phyloP scores from a whole-genome alignment of 2,113 vertebrate genomes.

The Corythoichthys haematopterus region DNA sequence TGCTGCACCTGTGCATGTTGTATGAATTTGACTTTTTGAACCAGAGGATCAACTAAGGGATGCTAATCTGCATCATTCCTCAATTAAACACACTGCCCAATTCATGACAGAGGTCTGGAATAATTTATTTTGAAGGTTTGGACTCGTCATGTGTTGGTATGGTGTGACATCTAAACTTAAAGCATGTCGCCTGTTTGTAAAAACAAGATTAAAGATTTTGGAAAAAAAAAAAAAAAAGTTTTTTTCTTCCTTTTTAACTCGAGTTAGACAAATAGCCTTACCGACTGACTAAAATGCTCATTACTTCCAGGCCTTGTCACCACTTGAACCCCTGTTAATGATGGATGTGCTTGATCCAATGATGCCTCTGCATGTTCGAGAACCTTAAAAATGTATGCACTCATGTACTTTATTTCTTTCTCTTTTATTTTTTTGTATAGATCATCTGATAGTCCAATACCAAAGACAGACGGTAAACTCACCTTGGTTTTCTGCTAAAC shows the following conservation, averaged over 20 bases:
- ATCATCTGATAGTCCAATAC: conserved; percentile 60
- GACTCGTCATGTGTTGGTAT: conserved; percentile 39
- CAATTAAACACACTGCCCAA: conserved; percentile 39
- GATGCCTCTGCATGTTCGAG: conserved; percentile 2
- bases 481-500: neutral
- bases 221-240: neutral
- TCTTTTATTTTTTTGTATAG: conserved; percentile 39
- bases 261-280: conserved; percentile 34
- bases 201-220: conserved; percentile 10
- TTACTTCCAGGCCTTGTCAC: conserved; percentile 29
- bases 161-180: conserved; percentile 20
- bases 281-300: neutral
- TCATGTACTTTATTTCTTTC: conserved; percentile 3
- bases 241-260: conserved; percentile 2
- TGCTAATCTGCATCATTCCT: neutral
- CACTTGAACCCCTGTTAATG: neutral
- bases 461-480: conserved; percentile 69
- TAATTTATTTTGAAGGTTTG: neutral
- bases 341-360: neutral
- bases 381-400: neutral
- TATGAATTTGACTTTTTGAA: conserved; percentile 52
- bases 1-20: conserved; percentile 69
- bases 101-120: conserved; percentile 35
- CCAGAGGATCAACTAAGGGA: conserved; percentile 15
- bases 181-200: conserved; percentile 58